A percentile compares a stretch with the other conserved stretches of the same genome.
phyloP scores from a whole-genome alignment of 1,140 invertebrate species.

The Bombus impatiens region DNA sequence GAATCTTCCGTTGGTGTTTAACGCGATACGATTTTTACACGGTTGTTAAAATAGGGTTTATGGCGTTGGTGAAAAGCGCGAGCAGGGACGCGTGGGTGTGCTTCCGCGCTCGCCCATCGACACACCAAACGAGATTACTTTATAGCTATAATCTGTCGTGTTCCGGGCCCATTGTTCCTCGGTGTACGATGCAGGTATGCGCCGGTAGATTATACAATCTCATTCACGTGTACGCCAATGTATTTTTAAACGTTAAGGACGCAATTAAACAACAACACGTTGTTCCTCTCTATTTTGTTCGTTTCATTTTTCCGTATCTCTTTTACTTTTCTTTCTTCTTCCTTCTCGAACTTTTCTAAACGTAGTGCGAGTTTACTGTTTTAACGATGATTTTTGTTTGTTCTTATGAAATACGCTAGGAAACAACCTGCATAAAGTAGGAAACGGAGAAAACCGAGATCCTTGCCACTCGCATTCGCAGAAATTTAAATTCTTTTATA shows the following conservation, averaged over 20 bases:
- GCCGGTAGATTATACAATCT: background rate
- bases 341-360: background rate
- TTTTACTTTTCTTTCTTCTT: background rate
- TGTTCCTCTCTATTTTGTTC: background rate
- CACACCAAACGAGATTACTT: conserved; percentile 15
- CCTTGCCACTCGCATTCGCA: conserved; percentile 21
- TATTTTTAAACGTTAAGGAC: conserved; percentile 12
- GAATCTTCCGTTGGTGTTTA: background rate
- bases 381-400: conserved; percentile 43
- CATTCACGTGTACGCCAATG: background rate
- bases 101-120: background rate
- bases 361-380: background rate
- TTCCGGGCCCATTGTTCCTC: conserved; percentile 14
- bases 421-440: background rate
- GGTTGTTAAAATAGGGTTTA: conserved; percentile 6
- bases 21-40: background rate
- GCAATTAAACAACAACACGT: background rate
- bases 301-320: background rate
- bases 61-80: background rate
- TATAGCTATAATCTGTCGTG: conserved; percentile 21
- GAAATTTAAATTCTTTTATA: conserved; percentile 21
- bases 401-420: conserved; percentile 7
- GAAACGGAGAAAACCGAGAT: conserved; percentile 30
- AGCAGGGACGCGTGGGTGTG: background rate
- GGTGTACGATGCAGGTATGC: background rate